A percentile compares a stretch with the other conserved stretches of the same genome.
Conservation (phyloP, 2,113 vertebrate species). For the Eudyptes chrysolophus region DNA sequence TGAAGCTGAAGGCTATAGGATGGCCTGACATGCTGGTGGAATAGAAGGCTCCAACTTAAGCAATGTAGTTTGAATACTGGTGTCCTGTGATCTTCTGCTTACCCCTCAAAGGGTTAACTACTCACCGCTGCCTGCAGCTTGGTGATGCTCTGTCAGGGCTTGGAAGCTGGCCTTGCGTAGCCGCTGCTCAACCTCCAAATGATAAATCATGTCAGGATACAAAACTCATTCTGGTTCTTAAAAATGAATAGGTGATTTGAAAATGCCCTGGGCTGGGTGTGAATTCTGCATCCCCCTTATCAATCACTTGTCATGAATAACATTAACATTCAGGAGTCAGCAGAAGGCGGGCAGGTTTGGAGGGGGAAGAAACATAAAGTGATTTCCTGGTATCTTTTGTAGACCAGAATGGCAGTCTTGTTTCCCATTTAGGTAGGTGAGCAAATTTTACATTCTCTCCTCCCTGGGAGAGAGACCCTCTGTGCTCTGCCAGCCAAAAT, state of each 20-base stretch:
- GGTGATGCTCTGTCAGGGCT: neutral
- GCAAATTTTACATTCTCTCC: neutral
- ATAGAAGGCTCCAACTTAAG: neutral
- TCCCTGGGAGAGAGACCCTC: neutral
- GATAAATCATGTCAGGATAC: slow-evolving; percentile 51
- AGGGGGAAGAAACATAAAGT: neutral
- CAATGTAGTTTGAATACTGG: neutral
- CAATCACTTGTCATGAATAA: slow-evolving; percentile 62
- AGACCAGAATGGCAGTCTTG: neutral
- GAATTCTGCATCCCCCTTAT: slow-evolving; percentile 42
- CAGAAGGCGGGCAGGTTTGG: slow-evolving; percentile 18
- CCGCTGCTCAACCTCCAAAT: slow-evolving; percentile 4
- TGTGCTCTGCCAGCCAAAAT: neutral
- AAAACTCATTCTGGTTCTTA: slow-evolving; percentile 52
- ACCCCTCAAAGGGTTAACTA: neutral
- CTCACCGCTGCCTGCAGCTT: neutral
- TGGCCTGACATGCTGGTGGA: neutral
- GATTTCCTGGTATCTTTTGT: slow-evolving; percentile 29
- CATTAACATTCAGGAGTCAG: slow-evolving; percentile 52
- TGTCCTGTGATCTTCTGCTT: neutral
- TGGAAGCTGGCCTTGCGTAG: neutral
- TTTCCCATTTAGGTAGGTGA: neutral
- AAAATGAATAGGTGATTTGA: slow-evolving; percentile 67
- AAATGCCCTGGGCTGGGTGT: slow-evolving; percentile 37
- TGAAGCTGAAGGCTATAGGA: neutral